These are phyloP conservation scores for Heliconius cydno DNA, from an alignment of 2,888 invertebrate species.

Conservation along the genomic window DNA sequence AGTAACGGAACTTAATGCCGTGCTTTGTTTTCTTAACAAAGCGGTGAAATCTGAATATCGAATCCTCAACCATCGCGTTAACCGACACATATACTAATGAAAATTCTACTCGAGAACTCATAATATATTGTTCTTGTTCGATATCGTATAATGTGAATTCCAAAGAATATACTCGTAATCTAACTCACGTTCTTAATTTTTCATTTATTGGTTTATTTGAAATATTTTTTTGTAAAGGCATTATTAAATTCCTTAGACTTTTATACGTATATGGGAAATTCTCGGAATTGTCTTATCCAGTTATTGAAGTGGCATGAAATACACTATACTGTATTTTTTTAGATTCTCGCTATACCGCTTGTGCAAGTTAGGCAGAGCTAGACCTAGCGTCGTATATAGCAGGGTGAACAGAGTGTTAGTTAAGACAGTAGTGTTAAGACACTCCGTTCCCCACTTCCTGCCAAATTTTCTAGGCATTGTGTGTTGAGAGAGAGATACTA, in stretches of 20 bases:
- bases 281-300: background rate
- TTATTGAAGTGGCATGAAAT: background rate
- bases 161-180: background rate
- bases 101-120: background rate
- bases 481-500: background rate
- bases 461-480: background rate
- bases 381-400: no score
- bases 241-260: conserved; percentile 6
- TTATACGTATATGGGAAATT: background rate
- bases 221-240: background rate
- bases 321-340: background rate
- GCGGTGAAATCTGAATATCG: no score
- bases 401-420: background rate
- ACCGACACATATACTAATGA: background rate
- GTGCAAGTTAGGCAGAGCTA: no score
- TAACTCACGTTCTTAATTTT: conserved; percentile 2
- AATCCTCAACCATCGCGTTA: no score
- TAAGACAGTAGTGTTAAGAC: background rate
- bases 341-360: no score
- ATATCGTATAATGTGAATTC: conserved; percentile 7
- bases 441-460: background rate
- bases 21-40: no score
- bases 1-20: no score
- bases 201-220: conserved; percentile 8
- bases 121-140: background rate